Base-by-base conservation (phyloP, 2,888 invertebrate species). In the Tolmerus cingulatus region DNA sequence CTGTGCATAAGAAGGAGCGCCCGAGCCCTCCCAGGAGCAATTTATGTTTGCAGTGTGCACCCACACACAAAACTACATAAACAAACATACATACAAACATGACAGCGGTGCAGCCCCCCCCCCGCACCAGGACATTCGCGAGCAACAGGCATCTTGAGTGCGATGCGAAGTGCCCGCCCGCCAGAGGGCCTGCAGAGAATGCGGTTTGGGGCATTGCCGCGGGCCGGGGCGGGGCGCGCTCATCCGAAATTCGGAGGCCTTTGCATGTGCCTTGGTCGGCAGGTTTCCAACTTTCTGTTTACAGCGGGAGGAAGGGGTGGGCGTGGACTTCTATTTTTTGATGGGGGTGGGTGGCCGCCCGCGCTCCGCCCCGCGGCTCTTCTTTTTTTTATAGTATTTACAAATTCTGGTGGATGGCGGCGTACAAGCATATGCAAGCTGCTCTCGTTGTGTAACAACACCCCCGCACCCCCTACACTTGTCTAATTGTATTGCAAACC, bases 61-160 rank as follows among this genome's bases (percentile, higher is more conserved):
- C 9, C 37, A 40, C 37, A 2, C 40, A 40, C 9, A 40, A 9
- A 12, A 2, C 9, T 0, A 12, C 40, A 46, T 43, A 16, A 34
- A 34, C 37, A 37, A 37, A 37, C 37, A 37, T 37, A 37, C 37
- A 37, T 9, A 74, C 85, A 46, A 43, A 85, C 43, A 16, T 43
- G 84, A 27, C 9, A 82, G 57, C 14, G 37, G 57, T n/a, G 27
- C 57, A 19, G 57, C 23, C 23, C n/a, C 34, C 37, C 16, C 19
- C 46, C 9, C 12, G 9, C 34, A 7, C 40, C 40, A 34, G 19
- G 40, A 84, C 66, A 66, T 84, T 84, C 34, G 82, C 23, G 30
- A 85, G 85, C 85, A 85, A 85, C 85, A 85, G 85, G 85, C 85
- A 85, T 85, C 85, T 85, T 85, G 85, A 74, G 14, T 43, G 43